Evolutionary conservation across 2,888 invertebrate species (phyloP).

Genomic region (Bombyx huttoni): DNA sequence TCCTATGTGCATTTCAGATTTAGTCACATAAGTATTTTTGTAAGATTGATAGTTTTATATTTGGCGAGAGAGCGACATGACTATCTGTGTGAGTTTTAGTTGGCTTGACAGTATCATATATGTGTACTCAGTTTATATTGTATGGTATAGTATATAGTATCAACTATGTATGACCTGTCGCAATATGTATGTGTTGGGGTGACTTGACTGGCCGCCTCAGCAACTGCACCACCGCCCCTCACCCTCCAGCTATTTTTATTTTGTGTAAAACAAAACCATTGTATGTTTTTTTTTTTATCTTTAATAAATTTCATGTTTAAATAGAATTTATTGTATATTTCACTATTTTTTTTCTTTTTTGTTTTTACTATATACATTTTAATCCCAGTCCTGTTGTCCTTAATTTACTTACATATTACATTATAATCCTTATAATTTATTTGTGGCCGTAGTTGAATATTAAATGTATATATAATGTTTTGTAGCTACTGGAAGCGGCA

Average conservation of each 20-base stretch:
- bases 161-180: slow-evolving; percentile 67
- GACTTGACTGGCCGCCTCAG: slow-evolving; percentile 30
- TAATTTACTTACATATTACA: slow-evolving; percentile 51
- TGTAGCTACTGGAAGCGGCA: slow-evolving; percentile 49
- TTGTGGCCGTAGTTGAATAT: slow-evolving; percentile 50
- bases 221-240: slow-evolving; percentile 30
- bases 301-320: slow-evolving; percentile 72
- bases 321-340: slow-evolving; percentile 71
- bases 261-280: slow-evolving; percentile 67
- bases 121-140: slow-evolving; percentile 59
- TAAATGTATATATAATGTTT: slow-evolving; percentile 49
- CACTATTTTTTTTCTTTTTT: slow-evolving; percentile 50
- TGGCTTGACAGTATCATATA: slow-evolving; percentile 69
- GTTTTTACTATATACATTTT: slow-evolving; percentile 53
- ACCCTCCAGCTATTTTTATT: slow-evolving; percentile 68
- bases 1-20: slow-evolving; percentile 70
- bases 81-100: slow-evolving; percentile 60
- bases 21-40: slow-evolving; percentile 72
- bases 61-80: slow-evolving; percentile 66
- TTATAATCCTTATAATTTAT: slow-evolving; percentile 50
- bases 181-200: slow-evolving; percentile 44
- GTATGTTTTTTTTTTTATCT: slow-evolving; percentile 71
- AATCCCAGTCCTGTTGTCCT: slow-evolving; percentile 49
- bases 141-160: slow-evolving; percentile 69
- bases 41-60: slow-evolving; percentile 70